Evolutionary conservation across 2,113 vertebrate species (phyloP).

Genomic region (Mohoua ochrocephala): DNA sequence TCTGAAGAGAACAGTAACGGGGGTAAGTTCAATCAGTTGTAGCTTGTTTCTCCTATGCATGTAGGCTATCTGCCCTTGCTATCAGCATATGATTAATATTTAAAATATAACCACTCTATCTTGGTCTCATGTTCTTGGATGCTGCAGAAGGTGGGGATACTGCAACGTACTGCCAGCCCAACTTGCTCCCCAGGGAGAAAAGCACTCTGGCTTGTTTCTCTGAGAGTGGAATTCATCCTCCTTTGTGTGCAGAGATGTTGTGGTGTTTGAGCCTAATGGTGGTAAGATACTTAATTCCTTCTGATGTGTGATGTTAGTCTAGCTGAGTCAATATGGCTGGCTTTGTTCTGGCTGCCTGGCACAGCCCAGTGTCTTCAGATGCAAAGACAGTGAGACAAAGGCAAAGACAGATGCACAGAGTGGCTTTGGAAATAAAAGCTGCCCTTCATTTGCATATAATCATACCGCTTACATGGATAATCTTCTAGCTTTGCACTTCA

Average conservation of each 20-base stretch:
- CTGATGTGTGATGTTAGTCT: background rate
- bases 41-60: background rate
- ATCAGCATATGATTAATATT: background rate
- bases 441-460: background rate
- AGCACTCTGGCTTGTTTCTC: background rate
- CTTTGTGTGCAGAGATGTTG: background rate
- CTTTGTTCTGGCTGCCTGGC: background rate
- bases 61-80: background rate
- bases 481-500: background rate
- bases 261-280: background rate
- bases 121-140: background rate
- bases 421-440: background rate
- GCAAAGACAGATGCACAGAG: too few species aligned
- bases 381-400: too few species aligned
- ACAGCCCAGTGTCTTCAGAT: background rate
- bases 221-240: background rate
- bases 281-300: background rate
- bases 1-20: background rate
- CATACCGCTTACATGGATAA: background rate
- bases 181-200: background rate
- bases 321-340: fast-evolving
- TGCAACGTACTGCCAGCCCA: background rate
- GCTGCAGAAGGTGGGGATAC: background rate
- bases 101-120: background rate
- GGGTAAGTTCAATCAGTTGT: background rate